phyloP scores from a whole-genome alignment of 2,113 vertebrate genomes.

The Periophthalmodon schlosseri region DNA sequence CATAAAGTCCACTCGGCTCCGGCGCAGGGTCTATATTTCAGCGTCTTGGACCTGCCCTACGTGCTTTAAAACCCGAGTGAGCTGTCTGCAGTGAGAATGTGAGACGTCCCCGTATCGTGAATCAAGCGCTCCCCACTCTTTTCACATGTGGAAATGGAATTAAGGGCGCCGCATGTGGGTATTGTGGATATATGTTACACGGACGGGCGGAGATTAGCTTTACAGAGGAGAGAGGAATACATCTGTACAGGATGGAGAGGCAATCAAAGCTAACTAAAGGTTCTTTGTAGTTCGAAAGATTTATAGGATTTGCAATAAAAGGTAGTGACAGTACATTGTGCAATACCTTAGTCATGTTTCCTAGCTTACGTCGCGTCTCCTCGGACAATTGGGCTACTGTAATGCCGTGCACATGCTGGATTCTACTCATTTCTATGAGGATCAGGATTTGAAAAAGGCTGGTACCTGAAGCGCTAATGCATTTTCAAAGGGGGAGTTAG shows the following conservation, averaged over 20 bases:
- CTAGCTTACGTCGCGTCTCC: neutral
- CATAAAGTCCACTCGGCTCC: neutral
- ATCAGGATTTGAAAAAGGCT: too few relatives aligned
- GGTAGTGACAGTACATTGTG: neutral
- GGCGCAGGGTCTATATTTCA: constrained; percentile 23
- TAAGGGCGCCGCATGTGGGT: constrained; percentile 15
- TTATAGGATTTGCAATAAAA: neutral
- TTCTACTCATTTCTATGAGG: neutral
- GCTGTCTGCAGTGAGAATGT: too few relatives aligned
- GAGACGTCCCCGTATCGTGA: neutral
- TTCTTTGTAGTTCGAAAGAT: constrained; percentile 10
- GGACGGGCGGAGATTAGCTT: constrained; percentile 33
- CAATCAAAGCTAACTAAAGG: constrained; percentile 12
- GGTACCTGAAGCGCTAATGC: too few relatives aligned
- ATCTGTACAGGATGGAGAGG: constrained; percentile 24
- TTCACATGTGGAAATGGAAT: constrained; percentile 37
- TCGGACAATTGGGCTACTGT: neutral
- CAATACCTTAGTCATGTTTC: neutral
- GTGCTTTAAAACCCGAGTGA: too few relatives aligned
- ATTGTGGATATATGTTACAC: constrained; percentile 8
- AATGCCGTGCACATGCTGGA: neutral
- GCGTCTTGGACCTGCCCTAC: neutral
- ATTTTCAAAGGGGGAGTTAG: too few relatives aligned
- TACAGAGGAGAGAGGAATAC: constrained; percentile 28
- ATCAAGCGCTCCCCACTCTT: constrained; percentile 15